Base-by-base conservation (phyloP, 1,140 invertebrate species). In the Mactra quadrangularis region DNA sequence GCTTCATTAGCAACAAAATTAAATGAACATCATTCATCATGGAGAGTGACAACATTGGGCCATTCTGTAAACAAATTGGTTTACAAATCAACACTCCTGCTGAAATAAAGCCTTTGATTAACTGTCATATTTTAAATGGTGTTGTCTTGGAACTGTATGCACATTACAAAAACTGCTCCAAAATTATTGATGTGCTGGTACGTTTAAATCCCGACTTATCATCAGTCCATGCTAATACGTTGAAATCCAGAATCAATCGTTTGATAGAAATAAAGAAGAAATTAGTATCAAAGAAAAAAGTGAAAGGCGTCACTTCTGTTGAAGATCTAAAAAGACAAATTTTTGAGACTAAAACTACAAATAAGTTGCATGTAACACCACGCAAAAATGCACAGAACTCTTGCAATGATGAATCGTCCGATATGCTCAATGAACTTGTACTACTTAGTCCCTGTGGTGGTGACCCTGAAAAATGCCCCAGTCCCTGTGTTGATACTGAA, bases 131-230 rank as follows among this genome's bases (percentile, higher is more conserved):
- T n/a, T 17, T 53, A 53, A 53, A 53, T 53, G 50, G 50, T 9
- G 50, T 53, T 53, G 19, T 53, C 19, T 53, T 53, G 17, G 50
- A 53, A 53, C 17, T 53, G 50, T 53, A 9, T 53, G 4, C 50
- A 22, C 50, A 53, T 7, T 53, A 9, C 19, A 53, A 17, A n/a
- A 53, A 53, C 50, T 7, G 4, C 17, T 9, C 50, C 19, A 53
- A 53, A 53, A 17, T 53, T 53, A 22, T 53, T 53, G 50, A 53
- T 53, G 50, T 53, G 50, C 25, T 53, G 50, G 19, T 53, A 53
- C 50, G 50, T 53, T 53, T 53, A 17, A 53, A 53, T 53, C 50
- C 50, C 17, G 50, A 53, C 3, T 17, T 53, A 3, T 53, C 50
- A 17, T 4, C 50, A 4, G 17, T 53, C 50, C 6, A 53, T 53